Conservation (phyloP, 2,113 vertebrate species). For the Coturnix japonica region DNA sequence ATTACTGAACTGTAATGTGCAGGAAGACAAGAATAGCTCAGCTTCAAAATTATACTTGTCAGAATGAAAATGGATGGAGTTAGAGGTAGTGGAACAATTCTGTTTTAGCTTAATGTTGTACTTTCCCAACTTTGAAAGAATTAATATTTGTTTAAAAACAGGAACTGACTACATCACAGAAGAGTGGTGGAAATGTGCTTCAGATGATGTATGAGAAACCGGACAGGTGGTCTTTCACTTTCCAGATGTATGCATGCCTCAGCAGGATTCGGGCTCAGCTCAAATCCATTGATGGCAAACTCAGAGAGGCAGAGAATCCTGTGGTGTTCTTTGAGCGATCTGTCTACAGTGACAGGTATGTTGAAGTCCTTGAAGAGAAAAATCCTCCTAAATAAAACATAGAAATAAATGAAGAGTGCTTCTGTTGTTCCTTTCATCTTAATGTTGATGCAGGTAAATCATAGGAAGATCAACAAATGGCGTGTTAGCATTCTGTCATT, state of each 20-base stretch:
- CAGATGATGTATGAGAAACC: constrained; percentile 96
- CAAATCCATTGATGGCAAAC: constrained; percentile 75
- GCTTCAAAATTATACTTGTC: neutral
- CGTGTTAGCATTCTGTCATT: neutral
- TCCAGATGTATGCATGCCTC: constrained; percentile 93
- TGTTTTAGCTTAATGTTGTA: accelerated
- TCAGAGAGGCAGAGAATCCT: constrained; percentile 78
- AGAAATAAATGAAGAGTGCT: no score
- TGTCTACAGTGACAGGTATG: constrained; percentile 94
- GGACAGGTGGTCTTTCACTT: constrained; percentile 93
- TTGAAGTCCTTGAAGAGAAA: accelerated
- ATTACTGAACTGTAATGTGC: neutral
- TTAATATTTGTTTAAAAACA: constrained; percentile 37
- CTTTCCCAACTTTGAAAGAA: neutral
- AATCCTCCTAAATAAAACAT: accelerated
- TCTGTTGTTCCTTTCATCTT: accelerated
- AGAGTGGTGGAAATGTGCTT: constrained; percentile 89
- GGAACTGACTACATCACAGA: constrained; percentile 90
- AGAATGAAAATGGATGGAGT: neutral
- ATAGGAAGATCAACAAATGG: accelerated
- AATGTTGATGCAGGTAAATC: neutral
- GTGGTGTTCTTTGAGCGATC: constrained; percentile 94
- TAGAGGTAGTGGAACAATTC: neutral
- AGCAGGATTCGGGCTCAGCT: constrained; percentile 92
- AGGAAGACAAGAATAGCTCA: neutral